phyloP scores from a whole-genome alignment of 2,797 vertebrate species.

The Uromys caudimaculatus region DNA sequence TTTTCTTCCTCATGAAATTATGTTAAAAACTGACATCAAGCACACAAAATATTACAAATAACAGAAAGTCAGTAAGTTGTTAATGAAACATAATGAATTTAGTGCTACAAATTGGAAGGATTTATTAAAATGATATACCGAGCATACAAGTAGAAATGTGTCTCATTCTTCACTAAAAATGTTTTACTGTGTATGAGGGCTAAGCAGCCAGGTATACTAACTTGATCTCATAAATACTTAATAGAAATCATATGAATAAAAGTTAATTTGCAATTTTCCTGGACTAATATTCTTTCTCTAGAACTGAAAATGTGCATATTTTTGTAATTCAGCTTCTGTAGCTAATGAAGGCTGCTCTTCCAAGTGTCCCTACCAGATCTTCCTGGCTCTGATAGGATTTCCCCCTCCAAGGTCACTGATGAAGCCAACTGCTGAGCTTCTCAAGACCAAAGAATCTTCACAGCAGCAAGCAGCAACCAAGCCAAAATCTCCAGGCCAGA shows the following conservation, averaged over 20 bases:
- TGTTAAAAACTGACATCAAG: background rate
- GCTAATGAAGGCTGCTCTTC: accelerated
- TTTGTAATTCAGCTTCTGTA: background rate
- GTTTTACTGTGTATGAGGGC: background rate
- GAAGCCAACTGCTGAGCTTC: background rate
- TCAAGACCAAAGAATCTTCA: background rate
- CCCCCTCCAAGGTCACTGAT: background rate
- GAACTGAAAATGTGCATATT: accelerated
- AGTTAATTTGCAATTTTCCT: background rate
- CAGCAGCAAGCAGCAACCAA: background rate
- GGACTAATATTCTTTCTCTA: background rate
- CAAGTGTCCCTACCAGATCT: background rate
- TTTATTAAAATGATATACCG: background rate
- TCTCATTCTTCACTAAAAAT: background rate
- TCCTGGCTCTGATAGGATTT: background rate
- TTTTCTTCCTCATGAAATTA: background rate
- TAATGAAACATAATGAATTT: slow-evolving; percentile 20
- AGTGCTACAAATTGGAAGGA: background rate
- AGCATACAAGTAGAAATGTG: background rate
- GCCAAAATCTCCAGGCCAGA: background rate
- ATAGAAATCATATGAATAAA: background rate
- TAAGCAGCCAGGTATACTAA: background rate
- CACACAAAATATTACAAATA: background rate
- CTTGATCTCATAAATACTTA: background rate
- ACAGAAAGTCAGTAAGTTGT: background rate